Evolutionary conservation across 2,113 vertebrate genomes (phyloP).

Genomic region (Equus przewalskii): DNA sequence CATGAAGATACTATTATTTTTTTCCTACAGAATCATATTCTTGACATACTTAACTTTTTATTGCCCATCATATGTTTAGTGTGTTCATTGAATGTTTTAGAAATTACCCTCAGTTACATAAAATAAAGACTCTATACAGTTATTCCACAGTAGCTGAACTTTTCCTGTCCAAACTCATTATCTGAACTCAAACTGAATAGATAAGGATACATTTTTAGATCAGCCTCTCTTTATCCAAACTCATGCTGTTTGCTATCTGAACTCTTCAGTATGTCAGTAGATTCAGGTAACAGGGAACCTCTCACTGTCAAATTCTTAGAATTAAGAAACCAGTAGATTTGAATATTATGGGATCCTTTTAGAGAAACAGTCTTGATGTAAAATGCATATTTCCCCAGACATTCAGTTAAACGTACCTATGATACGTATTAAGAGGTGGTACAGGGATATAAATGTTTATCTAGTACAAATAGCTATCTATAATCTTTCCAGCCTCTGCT

Average conservation of each 20-base stretch:
- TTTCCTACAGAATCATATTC: neutral
- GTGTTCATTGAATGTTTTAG: slow-evolving; percentile 28
- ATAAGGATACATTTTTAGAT: neutral
- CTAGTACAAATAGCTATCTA: neutral
- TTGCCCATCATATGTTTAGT: neutral
- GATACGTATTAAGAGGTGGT: neutral
- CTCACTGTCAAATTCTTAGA: neutral
- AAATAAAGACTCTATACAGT: neutral
- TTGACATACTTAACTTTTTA: slow-evolving; percentile 24
- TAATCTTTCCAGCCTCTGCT: neutral
- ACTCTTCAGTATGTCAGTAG: neutral
- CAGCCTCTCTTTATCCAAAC: neutral
- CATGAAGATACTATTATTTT: neutral
- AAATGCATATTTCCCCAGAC: neutral
- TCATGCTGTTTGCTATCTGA: neutral
- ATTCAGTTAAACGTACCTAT: neutral
- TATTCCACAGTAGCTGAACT: neutral
- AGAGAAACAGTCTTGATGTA: neutral
- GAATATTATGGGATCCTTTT: neutral
- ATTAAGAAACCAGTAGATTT: neutral
- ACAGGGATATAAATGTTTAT: neutral
- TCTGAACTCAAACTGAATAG: neutral
- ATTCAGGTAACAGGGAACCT: neutral
- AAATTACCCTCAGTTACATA: neutral
- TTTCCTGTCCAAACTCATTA: neutral